Evolutionary conservation across 2,888 invertebrate species (phyloP), one percentile per base, ranked within the genome.

Genomic region (Physocephala rufipes): DNA sequence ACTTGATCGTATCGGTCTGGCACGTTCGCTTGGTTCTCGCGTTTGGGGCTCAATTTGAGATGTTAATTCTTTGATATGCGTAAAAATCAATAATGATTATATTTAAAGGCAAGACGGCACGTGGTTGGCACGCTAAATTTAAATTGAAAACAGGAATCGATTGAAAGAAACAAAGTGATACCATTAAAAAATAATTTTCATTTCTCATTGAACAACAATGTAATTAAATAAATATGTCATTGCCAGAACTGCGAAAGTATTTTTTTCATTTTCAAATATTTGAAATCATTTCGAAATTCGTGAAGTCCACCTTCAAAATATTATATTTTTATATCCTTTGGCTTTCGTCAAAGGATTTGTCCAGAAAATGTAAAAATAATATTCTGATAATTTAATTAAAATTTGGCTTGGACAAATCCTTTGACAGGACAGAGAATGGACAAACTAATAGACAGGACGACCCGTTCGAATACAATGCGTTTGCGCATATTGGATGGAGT

Each of bases 41-140:
- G 19, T 45, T 64, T 28, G 53, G 45, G 59, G 58, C 21, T 47
- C n/a, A 28, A 55, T 53, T 70, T 70, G 65, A 61, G 59, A 61
- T 15, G 13, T 58, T 53, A 28, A 70, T 70, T 58, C 26, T 24
- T 55, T 58, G 55, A 63, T 67, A 58, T 63, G 67, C 63, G 47
- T 53, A n/a, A 43, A 63, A 61, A 55, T 55, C 12, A 16, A 67
- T 63, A 71, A 63, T 63, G 47, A 19, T 63, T n/a, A 55, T 63
- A 67, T 71, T 62, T 67, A 28, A 15, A n/a, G n/a, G 19, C n/a
- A n/a, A n/a, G n/a, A n/a, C 30, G 47, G 67, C 67, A 47, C 64
- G 71, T 71, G 71, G 9, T 62, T 71, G 62, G 71, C 71, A 67
- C 71, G 67, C 55, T n/a, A 36, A 9, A 36, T 36, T 36, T 36